These are phyloP conservation scores for Meteorus cinctellus DNA, from an alignment of 2,888 invertebrate species.

Conservation along the genomic window DNA sequence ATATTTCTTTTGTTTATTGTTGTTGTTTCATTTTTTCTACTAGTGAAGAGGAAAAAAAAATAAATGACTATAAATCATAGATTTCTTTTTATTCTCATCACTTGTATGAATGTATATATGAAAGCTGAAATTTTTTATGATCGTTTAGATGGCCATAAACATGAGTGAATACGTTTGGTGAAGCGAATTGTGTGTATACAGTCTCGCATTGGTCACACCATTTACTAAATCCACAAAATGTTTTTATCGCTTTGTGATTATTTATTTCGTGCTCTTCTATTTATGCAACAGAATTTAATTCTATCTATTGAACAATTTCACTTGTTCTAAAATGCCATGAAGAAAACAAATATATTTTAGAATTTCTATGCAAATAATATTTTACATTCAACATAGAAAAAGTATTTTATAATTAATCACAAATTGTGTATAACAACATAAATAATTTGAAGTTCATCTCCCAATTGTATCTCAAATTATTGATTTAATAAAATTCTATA, in stretches of 20 bases:
- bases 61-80: not conserved
- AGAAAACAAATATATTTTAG: not conserved
- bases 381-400: no score
- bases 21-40: not conserved
- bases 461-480: no score
- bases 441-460: no score
- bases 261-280: not conserved
- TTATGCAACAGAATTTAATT: not conserved
- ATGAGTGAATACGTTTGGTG: not conserved
- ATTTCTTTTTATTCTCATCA: not conserved
- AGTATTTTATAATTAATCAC: no score
- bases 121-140: conserved; percentile 1
- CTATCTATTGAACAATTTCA: not conserved
- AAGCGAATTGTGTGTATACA: not conserved
- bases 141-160: not conserved
- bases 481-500: no score
- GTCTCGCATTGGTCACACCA: not conserved
- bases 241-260: conserved; percentile 28
- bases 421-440: no score
- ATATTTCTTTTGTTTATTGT: no score
- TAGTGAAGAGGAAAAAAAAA: not conserved
- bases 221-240: conserved; percentile 9
- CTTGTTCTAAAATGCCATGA: not conserved
- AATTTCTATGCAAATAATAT: no score
- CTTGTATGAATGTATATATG: not conserved